These are phyloP conservation scores for Leucoraja ocellata DNA, from an alignment of 2,797 vertebrate species.

Conservation along the genomic window DNA sequence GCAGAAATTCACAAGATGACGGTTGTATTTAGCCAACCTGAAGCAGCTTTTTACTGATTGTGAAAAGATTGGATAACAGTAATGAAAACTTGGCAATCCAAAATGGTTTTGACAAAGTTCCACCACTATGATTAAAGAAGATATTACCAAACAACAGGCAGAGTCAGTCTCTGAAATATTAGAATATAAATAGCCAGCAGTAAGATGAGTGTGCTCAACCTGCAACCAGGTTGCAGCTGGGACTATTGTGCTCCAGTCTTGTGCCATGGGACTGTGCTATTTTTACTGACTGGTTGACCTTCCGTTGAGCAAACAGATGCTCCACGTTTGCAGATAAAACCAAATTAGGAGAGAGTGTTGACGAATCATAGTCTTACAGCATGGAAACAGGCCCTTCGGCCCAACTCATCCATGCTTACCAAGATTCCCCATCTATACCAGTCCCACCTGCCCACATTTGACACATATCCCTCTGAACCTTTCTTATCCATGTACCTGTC, in stretches of 20 bases:
- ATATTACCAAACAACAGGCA: neutral
- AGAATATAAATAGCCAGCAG: neutral
- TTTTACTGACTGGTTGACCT: conserved; percentile 5
- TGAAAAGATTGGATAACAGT: neutral
- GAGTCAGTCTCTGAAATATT: neutral
- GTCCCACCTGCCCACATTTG: too few relatives aligned
- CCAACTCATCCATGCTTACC: neutral
- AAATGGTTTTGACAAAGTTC: neutral
- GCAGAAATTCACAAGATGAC: neutral
- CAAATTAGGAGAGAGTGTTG: neutral
- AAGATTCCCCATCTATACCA: neutral
- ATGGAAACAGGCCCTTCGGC: too few relatives aligned
- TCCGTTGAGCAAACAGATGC: neutral
- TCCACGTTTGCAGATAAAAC: neutral
- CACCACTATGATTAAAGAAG: neutral
- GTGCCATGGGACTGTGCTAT: neutral
- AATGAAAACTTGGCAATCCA: neutral
- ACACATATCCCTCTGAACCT: too few relatives aligned
- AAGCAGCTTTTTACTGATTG: neutral
- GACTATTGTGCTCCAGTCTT: neutral
- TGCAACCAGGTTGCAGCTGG: neutral
- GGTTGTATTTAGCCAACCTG: neutral
- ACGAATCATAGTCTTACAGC: neutral
- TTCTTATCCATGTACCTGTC: too few relatives aligned
- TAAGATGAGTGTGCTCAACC: neutral